Base-by-base conservation (phyloP, 2,113 vertebrate species). In the Ranitomeya variabilis region DNA sequence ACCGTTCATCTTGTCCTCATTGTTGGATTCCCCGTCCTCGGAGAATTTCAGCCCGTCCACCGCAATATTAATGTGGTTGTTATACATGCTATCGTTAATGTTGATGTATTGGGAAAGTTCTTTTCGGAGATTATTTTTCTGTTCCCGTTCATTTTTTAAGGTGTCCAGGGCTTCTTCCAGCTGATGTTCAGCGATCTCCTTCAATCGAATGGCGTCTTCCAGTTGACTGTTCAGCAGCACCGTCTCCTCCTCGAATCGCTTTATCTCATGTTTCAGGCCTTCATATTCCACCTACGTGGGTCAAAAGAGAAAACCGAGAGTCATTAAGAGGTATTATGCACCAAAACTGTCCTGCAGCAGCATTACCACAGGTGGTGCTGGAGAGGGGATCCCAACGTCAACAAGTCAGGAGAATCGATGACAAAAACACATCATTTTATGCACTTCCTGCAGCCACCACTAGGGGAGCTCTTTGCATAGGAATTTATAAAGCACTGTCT, bases 211-310 rank as follows among this genome's bases (percentile, higher is more conserved):
- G 3, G 98, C 98, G 26, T 99, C 98, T 90, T 99, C 98, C 89
- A 99, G 94, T 93, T 99, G 98, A 91, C 97, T 99, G 92, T 99
- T 99, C 59, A 99, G 96, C 18, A 99, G 95, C 19, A 97, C 97
- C 0, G 97, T 98, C 91, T 99, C 98, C 93, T 99, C 98, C 91
- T 98, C 98, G 86, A 98, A 95, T 0, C 98, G 96, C 86, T 99
- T 99, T 85, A 99, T 99, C 93, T 99, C 98, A 88, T 99, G 98
- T 91, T 99, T 99, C 92, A 99, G 93, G 60, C 98, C 98, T 93
- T 99, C 98, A 1, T 98, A 99, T 92, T 99, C 98, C 91, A 99
- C 98, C 98, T 99, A 95, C 85, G 94, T 92, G 88, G 93, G 92
- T 93, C 21, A 93, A 60, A 84, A 84, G 0, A 69, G 37, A 37